A percentile compares a stretch with the other conserved stretches of the same genome.
These are phyloP conservation scores for Mesembrinibis cayennensis DNA, from an alignment of 2,113 vertebrate genomes.

Conservation along the genomic window DNA sequence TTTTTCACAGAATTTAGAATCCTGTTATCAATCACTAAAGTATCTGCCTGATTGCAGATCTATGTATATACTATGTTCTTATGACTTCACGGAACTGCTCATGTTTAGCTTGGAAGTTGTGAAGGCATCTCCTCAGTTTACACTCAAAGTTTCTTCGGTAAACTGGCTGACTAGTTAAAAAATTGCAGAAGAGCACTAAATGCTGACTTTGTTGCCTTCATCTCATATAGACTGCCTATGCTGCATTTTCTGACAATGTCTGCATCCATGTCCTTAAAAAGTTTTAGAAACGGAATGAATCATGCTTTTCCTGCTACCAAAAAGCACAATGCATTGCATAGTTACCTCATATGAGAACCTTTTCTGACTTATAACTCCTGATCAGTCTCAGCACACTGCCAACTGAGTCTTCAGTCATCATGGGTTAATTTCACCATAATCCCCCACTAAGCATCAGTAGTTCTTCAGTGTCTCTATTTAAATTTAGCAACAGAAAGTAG, in stretches of 20 bases:
- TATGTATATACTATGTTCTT: background rate
- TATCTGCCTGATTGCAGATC: background rate
- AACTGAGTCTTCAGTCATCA: background rate
- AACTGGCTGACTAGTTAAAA: background rate
- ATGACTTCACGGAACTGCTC: background rate
- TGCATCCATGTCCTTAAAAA: background rate
- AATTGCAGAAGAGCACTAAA: background rate
- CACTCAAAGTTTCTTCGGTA: background rate
- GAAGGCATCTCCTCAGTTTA: background rate
- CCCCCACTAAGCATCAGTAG: background rate
- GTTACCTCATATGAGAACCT: background rate
- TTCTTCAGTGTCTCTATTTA: background rate
- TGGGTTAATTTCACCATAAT: background rate
- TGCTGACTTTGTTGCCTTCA: background rate
- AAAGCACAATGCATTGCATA: background rate
- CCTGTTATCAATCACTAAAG: background rate
- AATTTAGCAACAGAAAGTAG: background rate
- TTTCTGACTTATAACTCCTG: background rate
- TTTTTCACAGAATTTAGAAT: background rate
- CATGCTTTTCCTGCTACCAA: background rate
- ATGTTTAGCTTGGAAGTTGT: background rate
- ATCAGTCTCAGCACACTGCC: background rate
- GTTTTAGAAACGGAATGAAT: background rate
- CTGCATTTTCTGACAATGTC: background rate
- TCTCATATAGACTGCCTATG: background rate